A percentile compares a stretch with the other conserved stretches of the same genome.
phyloP scores from a whole-genome alignment of 2,797 vertebrate genomes.

The Pempheris klunzingeri region DNA sequence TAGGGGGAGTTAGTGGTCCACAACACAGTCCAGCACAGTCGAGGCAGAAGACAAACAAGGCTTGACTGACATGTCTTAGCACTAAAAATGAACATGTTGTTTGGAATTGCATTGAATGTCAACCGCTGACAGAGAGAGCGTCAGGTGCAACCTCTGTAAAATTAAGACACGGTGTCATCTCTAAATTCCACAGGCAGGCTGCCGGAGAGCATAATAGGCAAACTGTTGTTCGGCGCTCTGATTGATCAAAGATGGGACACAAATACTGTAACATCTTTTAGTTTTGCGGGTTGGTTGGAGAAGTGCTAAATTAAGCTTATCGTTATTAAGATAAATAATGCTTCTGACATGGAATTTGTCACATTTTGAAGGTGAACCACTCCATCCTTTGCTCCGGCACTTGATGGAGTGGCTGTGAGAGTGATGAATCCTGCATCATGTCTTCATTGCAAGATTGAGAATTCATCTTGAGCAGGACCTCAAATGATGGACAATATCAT shows the following conservation, averaged over 20 bases:
- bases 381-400: slow-evolving; percentile 50
- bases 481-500: slow-evolving; percentile 51
- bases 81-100: slow-evolving; percentile 74
- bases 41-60: slow-evolving; percentile 26
- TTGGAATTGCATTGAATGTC: slow-evolving; percentile 67
- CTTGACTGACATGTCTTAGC: slow-evolving; percentile 53
- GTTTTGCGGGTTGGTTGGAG: slow-evolving; percentile 45
- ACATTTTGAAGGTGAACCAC: slow-evolving; percentile 76
- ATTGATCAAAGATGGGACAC: slow-evolving; percentile 58
- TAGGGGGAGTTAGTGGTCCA: slow-evolving; percentile 85
- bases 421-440: slow-evolving; percentile 55
- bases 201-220: slow-evolving; percentile 46
- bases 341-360: slow-evolving; percentile 62
- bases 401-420: slow-evolving; percentile 55
- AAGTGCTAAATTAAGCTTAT: slow-evolving; percentile 70
- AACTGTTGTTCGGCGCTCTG: slow-evolving; percentile 61
- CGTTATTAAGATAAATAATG: slow-evolving; percentile 75
- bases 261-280: slow-evolving; percentile 52
- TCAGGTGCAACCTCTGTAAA: slow-evolving; percentile 72
- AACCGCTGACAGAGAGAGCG: slow-evolving; percentile 61
- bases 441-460: slow-evolving; percentile 27
- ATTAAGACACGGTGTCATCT: slow-evolving; percentile 68
- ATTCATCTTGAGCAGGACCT: slow-evolving; percentile 45
- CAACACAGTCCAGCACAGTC: slow-evolving; percentile 32
- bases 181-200: slow-evolving; percentile 53